These are phyloP conservation scores for Dallia pectoralis DNA, from an alignment of 2,797 vertebrate species.

Conservation along the genomic window DNA sequence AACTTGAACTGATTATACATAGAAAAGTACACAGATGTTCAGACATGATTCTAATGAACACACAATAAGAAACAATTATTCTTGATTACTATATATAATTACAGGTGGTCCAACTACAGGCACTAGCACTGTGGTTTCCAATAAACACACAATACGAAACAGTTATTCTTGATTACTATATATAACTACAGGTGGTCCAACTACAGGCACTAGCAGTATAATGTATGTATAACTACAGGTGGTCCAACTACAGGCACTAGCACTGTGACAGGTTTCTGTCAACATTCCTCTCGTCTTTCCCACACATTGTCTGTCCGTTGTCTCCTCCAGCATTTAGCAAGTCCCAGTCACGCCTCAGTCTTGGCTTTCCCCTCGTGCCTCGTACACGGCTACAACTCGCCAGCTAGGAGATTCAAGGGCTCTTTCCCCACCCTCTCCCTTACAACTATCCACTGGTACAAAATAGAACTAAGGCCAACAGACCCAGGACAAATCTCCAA, in stretches of 20 bases:
- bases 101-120: no score
- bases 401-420: background rate
- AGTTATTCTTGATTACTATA: background rate
- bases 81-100: background rate
- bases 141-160: background rate
- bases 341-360: background rate
- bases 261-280: background rate
- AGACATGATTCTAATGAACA: background rate
- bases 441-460: background rate
- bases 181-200: no score
- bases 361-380: background rate
- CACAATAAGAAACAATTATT: background rate
- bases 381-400: background rate
- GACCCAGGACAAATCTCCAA: background rate
- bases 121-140: no score
- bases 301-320: background rate
- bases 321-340: background rate
- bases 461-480: background rate
- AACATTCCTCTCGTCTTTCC: constrained; percentile 39
- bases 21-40: constrained; percentile 17
- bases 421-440: background rate
- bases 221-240: no score
- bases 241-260: background rate
- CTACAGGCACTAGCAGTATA: no score
- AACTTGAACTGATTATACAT: background rate